Base-by-base conservation (phyloP, 2,113 vertebrate genomes). In the Apteryx mantelli region DNA sequence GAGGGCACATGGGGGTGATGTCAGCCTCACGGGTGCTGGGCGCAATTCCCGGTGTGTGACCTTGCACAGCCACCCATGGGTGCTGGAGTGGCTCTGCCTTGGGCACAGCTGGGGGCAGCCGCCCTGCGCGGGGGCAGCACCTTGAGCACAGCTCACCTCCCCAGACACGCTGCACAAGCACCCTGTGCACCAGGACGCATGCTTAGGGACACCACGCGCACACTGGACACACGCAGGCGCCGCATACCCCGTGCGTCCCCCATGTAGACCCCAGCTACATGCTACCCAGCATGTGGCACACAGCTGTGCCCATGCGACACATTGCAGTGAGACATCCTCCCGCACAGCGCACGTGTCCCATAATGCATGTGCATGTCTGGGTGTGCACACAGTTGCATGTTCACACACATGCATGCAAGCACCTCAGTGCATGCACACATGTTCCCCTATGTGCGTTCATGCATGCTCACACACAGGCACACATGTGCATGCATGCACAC, bases 331-430 rank as follows among this genome's bases (percentile, higher is more conserved):
- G 73, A 46, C 15, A 13, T 20, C 16, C 22, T 28, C 20, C 30
- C 9, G 70, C 15, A 5, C 1, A 3, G 36, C 16, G 30, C 22
- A 28, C 26, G 7, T 13, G 30, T 5, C 19, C 32, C 34, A 44
- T 65, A 78, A 65, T 22, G 13, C 30, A 10, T 1, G 0, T 63
- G 4, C 0, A 0, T 28, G 13, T 8, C 30, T 0, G 2, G 15
- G 6, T 21, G 46, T 32, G 25, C 22, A 8, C 8, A 0, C 0
- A 7, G 2, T 8, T 55, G 34, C 5, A 16, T 55, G 3, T 22
- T 21, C n/a, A 14, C 76, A 56, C 38, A 4, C 2, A 1, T 10
- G 3, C 25, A 1, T 4, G 12, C 32, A 20, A 50, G 30, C 9
- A 11, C 13, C 19, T 9, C 36, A 0, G 1, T 25, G 36, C 13